phyloP scores from a whole-genome alignment of 2,113 vertebrate genomes.

The Galeopterus variegatus region DNA sequence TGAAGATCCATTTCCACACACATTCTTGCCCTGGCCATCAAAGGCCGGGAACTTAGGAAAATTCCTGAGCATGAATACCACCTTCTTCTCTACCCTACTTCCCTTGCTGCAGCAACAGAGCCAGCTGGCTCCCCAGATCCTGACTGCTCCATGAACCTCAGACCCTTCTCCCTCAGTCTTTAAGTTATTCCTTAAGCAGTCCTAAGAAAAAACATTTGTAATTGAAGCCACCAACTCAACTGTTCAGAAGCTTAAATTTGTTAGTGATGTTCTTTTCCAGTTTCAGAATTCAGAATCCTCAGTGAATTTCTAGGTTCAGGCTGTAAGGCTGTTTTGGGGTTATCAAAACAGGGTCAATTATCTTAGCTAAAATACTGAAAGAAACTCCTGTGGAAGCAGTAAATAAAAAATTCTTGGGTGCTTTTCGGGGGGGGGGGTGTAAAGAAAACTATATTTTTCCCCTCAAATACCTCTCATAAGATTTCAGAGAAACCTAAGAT shows the following conservation, averaged over 20 bases:
- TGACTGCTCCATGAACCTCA: background rate
- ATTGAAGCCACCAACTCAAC: background rate
- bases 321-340: background rate
- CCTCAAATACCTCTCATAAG: background rate
- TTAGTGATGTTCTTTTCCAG: background rate
- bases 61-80: background rate
- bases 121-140: background rate
- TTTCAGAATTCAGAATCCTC: conserved; percentile 10
- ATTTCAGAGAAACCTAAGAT: background rate
- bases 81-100: background rate
- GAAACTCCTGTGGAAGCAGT: background rate
- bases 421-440: background rate
- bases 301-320: background rate
- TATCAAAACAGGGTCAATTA: conserved; percentile 14
- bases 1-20: background rate
- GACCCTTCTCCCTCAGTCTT: background rate
- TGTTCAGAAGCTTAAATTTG: background rate
- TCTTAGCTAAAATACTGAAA: conserved; percentile 10
- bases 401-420: background rate
- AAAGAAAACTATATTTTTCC: background rate
- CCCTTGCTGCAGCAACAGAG: background rate
- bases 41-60: background rate
- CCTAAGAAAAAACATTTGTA: background rate
- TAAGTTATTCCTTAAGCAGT: background rate
- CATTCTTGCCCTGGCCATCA: background rate